Evolutionary conservation across 2,797 vertebrate genomes (phyloP), one percentile per base, ranked within the genome.

Genomic region (Thalassophryne amazonica): DNA sequence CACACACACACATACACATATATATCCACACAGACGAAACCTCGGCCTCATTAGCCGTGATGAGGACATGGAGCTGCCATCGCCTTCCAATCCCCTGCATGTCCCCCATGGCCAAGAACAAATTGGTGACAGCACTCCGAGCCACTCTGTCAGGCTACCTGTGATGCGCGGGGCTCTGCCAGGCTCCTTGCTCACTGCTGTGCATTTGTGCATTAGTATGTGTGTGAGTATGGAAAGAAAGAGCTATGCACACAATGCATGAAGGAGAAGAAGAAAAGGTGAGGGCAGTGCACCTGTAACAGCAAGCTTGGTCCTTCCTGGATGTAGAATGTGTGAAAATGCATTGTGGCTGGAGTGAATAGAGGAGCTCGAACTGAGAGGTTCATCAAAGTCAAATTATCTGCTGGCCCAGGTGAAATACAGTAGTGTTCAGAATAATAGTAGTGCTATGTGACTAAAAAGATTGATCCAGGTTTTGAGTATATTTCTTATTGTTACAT

Each of bases 61-160:
- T 77, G 84, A 89, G 85, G 83, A 88, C 78, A 81, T 80, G 75
- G 73, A 85, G 76, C 85, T 87, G 87, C 85, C 84, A 88, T 80
- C 81, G 70, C 78, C 82, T 86, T 88, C 83, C 73, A 78, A 83
- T 90, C 87, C 89, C 90, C 89, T 91, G 86, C 52, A 88, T 90
- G 86, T 89, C 88, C 90, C 91, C 88, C 80, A 87, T 88, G 89
- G 90, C 91, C 86, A 92, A 69, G 84, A 88, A 91, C 90, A 92
- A 91, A 92, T 92, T 92, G 90, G 87, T 89, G 90, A 91, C 88
- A 90, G 84, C 46, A 73, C 85, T 86, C 76, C 76, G 38, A 86
- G 83, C 77, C 80, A 79, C 80, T 78, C 78, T 78, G 78, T 63
- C 46, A 59, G 75, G 60, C 84, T 78, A 78, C 71, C 82, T 79